A percentile compares a stretch with the other conserved stretches of the same genome.
These are phyloP conservation scores for Sitophilus oryzae DNA, from an alignment of 1,140 invertebrate genomes.

Conservation along the genomic window DNA sequence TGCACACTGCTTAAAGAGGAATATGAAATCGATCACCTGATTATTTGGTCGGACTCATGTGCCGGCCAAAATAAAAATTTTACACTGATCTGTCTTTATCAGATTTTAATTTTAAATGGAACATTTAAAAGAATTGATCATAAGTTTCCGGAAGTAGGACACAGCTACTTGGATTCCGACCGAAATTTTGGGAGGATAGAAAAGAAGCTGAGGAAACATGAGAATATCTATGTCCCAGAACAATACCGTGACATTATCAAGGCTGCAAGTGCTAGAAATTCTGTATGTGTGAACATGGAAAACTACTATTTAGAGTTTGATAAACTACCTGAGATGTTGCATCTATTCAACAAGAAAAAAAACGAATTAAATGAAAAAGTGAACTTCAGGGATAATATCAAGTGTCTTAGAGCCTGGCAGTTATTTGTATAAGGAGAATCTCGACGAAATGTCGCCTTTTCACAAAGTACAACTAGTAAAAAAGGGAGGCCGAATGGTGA, in stretches of 20 bases:
- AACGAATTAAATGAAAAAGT: not conserved
- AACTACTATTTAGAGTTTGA: constrained; percentile 3
- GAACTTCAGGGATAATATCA: constrained; percentile 5
- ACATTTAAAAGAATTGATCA: constrained; percentile 24
- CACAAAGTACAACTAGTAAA: not conserved
- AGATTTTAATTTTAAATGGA: constrained; percentile 18
- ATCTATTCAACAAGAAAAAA: constrained; percentile 7
- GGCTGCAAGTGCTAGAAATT: not conserved
- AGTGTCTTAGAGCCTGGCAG: constrained; percentile 6
- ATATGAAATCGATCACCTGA: constrained; percentile 12
- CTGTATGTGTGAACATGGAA: constrained; percentile 5
- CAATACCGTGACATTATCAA: constrained; percentile 23
- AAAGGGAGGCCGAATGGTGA: too few species aligned
- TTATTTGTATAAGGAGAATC: constrained; percentile 8
- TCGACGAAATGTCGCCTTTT: constrained; percentile 3
- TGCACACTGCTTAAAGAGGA: not conserved
- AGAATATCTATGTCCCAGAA: constrained; percentile 18
- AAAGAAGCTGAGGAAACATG: constrained; percentile 14
- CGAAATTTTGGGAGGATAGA: too few species aligned
- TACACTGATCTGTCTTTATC: constrained; percentile 20
- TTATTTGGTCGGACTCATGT: constrained; percentile 28
- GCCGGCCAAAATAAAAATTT: constrained; percentile 29
- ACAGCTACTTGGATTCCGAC: constrained; percentile 25
- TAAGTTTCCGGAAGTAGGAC: constrained; percentile 29
- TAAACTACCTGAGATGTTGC: not conserved